phyloP scores from a whole-genome alignment of 2,113 vertebrate genomes.

The Raja brachyura region DNA sequence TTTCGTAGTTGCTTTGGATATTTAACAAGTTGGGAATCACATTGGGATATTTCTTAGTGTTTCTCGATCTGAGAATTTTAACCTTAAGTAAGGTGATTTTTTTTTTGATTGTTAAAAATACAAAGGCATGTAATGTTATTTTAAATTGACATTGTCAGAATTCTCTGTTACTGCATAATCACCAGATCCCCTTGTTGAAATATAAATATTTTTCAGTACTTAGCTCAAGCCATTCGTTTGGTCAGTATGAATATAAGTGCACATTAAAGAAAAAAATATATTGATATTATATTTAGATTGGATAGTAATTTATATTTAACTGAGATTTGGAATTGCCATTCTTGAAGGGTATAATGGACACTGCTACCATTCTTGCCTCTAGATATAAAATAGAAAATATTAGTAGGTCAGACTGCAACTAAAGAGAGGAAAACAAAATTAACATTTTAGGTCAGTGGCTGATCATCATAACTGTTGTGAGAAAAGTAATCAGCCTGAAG shows the following conservation, averaged over 20 bases:
- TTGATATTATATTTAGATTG: not conserved
- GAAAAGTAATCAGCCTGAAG: too few relatives aligned
- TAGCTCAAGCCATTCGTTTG: not conserved
- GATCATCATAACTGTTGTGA: too few relatives aligned
- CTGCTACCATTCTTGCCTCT: not conserved
- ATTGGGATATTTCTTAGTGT: not conserved
- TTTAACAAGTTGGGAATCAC: not conserved
- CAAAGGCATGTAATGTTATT: not conserved
- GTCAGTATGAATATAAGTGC: not conserved
- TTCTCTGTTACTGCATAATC: not conserved
- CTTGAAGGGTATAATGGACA: not conserved
- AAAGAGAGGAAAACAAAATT: too few relatives aligned
- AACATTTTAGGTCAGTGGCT: too few relatives aligned
- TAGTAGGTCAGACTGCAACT: too few relatives aligned
- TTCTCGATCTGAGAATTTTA: not conserved
- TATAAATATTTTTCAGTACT: not conserved
- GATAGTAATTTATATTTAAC: not conserved
- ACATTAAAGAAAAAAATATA: not conserved
- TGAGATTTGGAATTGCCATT: not conserved
- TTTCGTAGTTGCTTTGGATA: not conserved
- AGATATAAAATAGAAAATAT: too few relatives aligned
- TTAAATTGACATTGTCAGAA: not conserved
- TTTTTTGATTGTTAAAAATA: too few relatives aligned
- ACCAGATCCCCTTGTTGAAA: not conserved
- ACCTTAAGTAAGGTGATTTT: not conserved